A percentile compares a stretch with the other conserved stretches of the same genome.
phyloP scores from a whole-genome alignment of 2,888 invertebrate species.

The Hoplodrina ambigua region DNA sequence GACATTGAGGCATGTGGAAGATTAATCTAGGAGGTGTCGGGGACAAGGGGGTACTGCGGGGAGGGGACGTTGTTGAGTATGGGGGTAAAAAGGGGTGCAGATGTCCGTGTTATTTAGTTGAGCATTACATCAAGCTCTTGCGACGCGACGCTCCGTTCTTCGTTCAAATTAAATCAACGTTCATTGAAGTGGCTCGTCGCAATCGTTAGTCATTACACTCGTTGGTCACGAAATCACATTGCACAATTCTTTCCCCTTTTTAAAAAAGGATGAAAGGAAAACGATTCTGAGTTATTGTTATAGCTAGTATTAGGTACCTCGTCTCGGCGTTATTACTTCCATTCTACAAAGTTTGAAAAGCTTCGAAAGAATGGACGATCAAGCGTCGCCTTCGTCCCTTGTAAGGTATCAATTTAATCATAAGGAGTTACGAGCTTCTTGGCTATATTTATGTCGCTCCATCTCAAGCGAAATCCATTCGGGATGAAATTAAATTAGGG shows the following conservation, averaged over 20 bases:
- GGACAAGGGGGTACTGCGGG: constrained; percentile 55
- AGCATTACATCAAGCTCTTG: constrained; percentile 80
- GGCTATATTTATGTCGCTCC: constrained; percentile 67
- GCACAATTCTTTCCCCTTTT: constrained; percentile 53
- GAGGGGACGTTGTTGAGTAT: constrained; percentile 26
- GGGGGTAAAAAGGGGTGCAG: constrained; percentile 57
- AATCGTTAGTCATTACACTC: constrained; percentile 72
- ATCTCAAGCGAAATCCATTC: constrained; percentile 67
- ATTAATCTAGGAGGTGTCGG: constrained; percentile 78
- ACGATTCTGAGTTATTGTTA: constrained; percentile 50
- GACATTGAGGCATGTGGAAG: constrained; percentile 85
- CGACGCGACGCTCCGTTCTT: constrained; percentile 70
- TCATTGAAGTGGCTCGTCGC: constrained; percentile 76
- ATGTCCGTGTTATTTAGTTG: constrained; percentile 83
- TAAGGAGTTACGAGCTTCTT: constrained; percentile 63
- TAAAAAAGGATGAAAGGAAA: constrained; percentile 49
- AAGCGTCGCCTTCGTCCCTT: constrained; percentile 56
- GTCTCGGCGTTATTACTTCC: constrained; percentile 56
- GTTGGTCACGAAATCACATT: constrained; percentile 64
- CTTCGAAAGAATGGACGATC: constrained; percentile 64
- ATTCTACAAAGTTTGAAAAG: constrained; percentile 57
- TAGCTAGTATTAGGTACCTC: constrained; percentile 36
- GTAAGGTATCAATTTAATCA: constrained; percentile 71
- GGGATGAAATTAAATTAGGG: constrained; percentile 70
- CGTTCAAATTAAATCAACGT: constrained; percentile 82